phyloP scores from a whole-genome alignment of 2,113 vertebrate genomes.

The Lethenteron camtschaticum region DNA sequence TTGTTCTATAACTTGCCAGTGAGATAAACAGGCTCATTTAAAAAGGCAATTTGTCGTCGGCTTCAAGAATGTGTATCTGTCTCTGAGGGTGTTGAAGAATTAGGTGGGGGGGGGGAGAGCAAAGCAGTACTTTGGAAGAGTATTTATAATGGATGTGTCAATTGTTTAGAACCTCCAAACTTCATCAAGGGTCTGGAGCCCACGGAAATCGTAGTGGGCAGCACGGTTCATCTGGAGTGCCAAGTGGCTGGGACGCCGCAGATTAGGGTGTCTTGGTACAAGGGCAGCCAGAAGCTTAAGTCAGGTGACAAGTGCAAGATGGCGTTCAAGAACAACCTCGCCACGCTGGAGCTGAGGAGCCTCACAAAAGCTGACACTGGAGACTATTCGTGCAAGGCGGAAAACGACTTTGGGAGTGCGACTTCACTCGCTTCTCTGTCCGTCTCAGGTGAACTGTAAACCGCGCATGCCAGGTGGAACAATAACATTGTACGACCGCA shows the following conservation, averaged over 20 bases:
- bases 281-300: neutral
- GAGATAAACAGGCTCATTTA: too few relatives aligned
- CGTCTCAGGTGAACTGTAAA: neutral
- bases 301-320: neutral
- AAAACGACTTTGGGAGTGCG: neutral
- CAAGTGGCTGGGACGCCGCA: conserved; percentile 4
- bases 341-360: neutral
- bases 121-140: too few relatives aligned
- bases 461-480: too few relatives aligned
- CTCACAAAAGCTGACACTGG: neutral
- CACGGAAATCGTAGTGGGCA: neutral
- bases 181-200: neutral
- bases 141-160: too few relatives aligned
- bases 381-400: conserved; percentile 2
- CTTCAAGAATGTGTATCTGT: too few relatives aligned
- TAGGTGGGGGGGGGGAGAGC: too few relatives aligned
- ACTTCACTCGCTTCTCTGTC: neutral
- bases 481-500: too few relatives aligned
- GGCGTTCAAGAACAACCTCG: neutral
- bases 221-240: neutral
- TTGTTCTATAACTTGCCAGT: too few relatives aligned
- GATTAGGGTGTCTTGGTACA: conserved; percentile 3
- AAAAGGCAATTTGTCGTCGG: too few relatives aligned
- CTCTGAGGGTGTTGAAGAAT: too few relatives aligned
- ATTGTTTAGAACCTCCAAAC: conserved; percentile 3